Evolutionary conservation across 1,140 invertebrate genomes (phyloP).

Genomic region (Drosophila nasuta): DNA sequence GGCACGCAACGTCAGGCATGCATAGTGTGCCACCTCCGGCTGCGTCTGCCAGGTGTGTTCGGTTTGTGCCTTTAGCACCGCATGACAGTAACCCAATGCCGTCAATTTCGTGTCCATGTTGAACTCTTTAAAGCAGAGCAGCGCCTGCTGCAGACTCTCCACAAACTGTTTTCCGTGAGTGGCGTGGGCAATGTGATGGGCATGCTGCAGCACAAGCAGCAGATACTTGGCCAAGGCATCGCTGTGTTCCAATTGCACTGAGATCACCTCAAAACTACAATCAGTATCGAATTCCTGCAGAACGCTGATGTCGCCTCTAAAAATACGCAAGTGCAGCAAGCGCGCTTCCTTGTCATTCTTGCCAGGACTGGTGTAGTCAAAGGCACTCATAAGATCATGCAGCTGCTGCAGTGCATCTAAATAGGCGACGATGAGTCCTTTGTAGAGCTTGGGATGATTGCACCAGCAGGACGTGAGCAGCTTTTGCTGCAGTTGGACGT

Average conservation of each 20-base stretch:
- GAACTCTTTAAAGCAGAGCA: slow-evolving; percentile 69
- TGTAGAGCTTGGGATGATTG: slow-evolving; percentile 69
- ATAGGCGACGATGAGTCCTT: slow-evolving; percentile 59
- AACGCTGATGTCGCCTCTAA: slow-evolving; percentile 46
- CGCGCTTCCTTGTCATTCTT: neutral
- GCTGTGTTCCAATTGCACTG: slow-evolving; percentile 42
- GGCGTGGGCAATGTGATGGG: slow-evolving; percentile 57
- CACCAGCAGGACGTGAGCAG: slow-evolving; percentile 68
- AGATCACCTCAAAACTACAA: slow-evolving; percentile 53
- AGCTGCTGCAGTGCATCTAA: slow-evolving; percentile 62
- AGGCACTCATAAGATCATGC: slow-evolving; percentile 33
- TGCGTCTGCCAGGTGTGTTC: slow-evolving; percentile 36
- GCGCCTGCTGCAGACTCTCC: slow-evolving; percentile 51
- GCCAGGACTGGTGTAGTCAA: slow-evolving; percentile 37
- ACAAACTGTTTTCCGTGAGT: slow-evolving; percentile 61
- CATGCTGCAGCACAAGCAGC: slow-evolving; percentile 58
- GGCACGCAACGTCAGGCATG: slow-evolving; percentile 51
- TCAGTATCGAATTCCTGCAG: slow-evolving; percentile 66
- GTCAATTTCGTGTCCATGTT: slow-evolving; percentile 65
- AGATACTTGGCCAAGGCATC: slow-evolving; percentile 59
- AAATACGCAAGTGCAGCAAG: slow-evolving; percentile 37
- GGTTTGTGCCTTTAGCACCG: slow-evolving; percentile 55
- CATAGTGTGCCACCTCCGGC: slow-evolving; percentile 49
- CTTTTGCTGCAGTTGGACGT: slow-evolving; percentile 65
- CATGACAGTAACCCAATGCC: slow-evolving; percentile 61